Percentiles rank a stretch among this genome's conserved stretches.
phyloP scores from a whole-genome alignment of 1,140 invertebrate species.

The Rhagoletis zephyria region DNA sequence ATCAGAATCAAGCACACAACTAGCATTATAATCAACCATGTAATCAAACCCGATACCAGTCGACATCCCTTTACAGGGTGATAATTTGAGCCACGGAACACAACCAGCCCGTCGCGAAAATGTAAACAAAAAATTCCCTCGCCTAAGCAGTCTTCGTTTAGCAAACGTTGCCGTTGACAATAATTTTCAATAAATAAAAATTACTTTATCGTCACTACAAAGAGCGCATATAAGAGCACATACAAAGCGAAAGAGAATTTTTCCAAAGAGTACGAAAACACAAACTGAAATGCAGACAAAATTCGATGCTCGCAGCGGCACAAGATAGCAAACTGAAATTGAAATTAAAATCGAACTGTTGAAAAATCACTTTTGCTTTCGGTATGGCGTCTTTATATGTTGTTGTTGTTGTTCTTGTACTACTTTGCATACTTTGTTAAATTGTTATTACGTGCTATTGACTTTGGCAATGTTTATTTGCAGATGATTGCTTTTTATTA shows the following conservation, averaged over 20 bases:
- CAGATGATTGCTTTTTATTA: conserved; percentile 5
- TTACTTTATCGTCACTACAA: neutral
- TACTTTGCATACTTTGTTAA: neutral
- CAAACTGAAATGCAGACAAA: neutral
- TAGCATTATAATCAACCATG: too few species aligned
- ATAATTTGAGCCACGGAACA: too few species aligned
- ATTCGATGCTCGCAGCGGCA: neutral
- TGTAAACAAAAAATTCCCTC: too few species aligned
- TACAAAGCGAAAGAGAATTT: neutral
- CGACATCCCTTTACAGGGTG: too few species aligned
- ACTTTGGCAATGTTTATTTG: conserved; percentile 14
- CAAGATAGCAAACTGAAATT: neutral
- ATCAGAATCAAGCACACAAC: too few species aligned
- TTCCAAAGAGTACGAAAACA: neutral
- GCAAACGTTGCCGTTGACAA: too few species aligned
- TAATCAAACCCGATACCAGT: too few species aligned
- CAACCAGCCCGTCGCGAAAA: too few species aligned
- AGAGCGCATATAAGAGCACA: neutral
- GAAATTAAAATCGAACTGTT: conserved; percentile 34
- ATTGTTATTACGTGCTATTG: conserved; percentile 36
- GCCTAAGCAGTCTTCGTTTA: too few species aligned
- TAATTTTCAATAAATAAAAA: neutral
- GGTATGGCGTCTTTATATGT: neutral
- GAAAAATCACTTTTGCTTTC: conserved; percentile 55
- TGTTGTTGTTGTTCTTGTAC: conserved; percentile 37